phyloP scores from a whole-genome alignment of 1,140 invertebrate genomes.

The Neodiprion lecontei region DNA sequence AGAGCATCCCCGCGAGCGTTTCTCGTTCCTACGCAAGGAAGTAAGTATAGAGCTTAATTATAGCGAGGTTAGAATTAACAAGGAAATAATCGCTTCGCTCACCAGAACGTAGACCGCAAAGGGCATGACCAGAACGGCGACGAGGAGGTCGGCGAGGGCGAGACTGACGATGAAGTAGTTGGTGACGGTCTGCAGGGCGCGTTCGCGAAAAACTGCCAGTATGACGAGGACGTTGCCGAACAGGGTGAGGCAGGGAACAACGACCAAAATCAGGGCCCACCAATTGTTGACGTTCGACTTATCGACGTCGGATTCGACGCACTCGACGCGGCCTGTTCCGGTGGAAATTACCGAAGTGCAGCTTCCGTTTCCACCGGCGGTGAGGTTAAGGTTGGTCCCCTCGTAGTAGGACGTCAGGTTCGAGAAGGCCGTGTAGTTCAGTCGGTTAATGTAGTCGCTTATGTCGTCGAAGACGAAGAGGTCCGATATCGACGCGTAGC shows the following conservation, averaged over 20 bases:
- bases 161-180: slow-evolving; percentile 99
- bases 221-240: slow-evolving; percentile 98
- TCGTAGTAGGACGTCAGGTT: slow-evolving; percentile 55
- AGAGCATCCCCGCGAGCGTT: no score
- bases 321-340: slow-evolving; percentile 61
- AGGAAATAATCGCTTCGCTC: slow-evolving; percentile 58
- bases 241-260: slow-evolving; percentile 92
- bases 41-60: no score
- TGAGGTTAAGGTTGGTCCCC: slow-evolving; percentile 40
- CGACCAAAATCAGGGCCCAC: slow-evolving; percentile 84
- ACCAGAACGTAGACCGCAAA: slow-evolving; percentile 97
- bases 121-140: slow-evolving; percentile 97
- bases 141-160: slow-evolving; percentile 95
- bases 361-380: slow-evolving; percentile 35
- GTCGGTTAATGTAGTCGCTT: slow-evolving; percentile 52
- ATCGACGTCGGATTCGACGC: slow-evolving; percentile 43
- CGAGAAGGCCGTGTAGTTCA: slow-evolving; percentile 52
- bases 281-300: slow-evolving; percentile 70
- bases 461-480: slow-evolving; percentile 57
- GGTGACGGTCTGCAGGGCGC: slow-evolving; percentile 91
- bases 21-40: no score
- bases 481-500: slow-evolving; percentile 53
- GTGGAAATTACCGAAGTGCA: slow-evolving; percentile 40
- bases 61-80: no score
- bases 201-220: slow-evolving; percentile 88